Conservation (phyloP, 2,797 vertebrate species). For the Alauda arvensis region DNA sequence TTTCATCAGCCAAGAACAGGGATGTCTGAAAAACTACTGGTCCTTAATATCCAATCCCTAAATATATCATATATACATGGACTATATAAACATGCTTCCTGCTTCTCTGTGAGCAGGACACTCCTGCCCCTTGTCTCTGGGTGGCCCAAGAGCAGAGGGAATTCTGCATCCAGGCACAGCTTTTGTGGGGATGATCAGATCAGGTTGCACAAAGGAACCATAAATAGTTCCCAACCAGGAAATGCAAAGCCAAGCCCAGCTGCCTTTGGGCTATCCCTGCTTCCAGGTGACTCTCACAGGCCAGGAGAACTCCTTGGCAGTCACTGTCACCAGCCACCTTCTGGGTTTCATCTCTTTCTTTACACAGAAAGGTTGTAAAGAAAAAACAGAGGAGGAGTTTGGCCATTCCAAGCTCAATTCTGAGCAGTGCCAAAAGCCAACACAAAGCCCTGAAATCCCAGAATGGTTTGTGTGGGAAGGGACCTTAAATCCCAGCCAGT, state of each 20-base stretch:
- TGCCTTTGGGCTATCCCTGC: not conserved
- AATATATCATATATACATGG: too few species aligned
- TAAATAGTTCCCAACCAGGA: rapidly evolving
- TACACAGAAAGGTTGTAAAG: not conserved
- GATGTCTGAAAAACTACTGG: not conserved
- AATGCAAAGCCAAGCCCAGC: not conserved
- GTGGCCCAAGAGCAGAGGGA: not conserved
- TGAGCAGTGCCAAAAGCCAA: not conserved
- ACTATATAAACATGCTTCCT: not conserved
- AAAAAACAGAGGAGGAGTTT: not conserved
- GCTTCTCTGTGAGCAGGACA: not conserved
- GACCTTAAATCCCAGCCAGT: rapidly evolving
- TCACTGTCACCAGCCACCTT: not conserved
- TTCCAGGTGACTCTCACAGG: not conserved
- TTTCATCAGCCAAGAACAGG: not conserved
- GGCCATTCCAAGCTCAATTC: not conserved
- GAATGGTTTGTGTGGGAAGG: not conserved
- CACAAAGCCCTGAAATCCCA: not conserved
- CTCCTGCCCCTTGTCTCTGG: not conserved
- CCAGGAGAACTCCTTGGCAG: not conserved
- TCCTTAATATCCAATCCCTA: not conserved
- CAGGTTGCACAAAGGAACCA: not conserved
- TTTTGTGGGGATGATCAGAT: rapidly evolving
- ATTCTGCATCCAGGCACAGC: not conserved
- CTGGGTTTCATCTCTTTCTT: not conserved